Percentiles rank a stretch among this genome's conserved stretches.
phyloP scores from a whole-genome alignment of 1,140 invertebrate genomes.

The Atta texana region DNA sequence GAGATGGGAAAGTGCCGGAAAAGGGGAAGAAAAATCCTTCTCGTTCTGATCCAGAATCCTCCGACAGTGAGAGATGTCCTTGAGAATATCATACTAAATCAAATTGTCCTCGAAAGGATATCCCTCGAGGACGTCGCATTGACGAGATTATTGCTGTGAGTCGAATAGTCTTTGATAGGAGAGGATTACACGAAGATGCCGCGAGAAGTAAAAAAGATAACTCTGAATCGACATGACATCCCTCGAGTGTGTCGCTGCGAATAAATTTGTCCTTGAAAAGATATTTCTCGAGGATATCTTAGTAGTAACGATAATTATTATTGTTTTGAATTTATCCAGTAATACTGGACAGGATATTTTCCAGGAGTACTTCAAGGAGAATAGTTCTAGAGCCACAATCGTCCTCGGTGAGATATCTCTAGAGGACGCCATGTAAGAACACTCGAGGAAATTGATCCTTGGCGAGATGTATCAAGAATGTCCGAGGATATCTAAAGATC shows the following conservation, averaged over 20 bases:
- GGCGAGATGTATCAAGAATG: background rate
- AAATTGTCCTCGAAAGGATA: constrained; percentile 7
- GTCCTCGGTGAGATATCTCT: constrained; percentile 8
- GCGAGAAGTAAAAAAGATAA: background rate
- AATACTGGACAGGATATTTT: background rate
- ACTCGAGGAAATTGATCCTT: constrained; percentile 33
- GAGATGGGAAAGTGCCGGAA: constrained; percentile 45
- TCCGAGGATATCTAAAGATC: background rate
- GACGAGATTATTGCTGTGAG: constrained; percentile 12
- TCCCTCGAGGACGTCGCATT: background rate
- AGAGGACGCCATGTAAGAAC: background rate
- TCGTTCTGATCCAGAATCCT: constrained; percentile 30
- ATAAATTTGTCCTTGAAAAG: constrained; percentile 11
- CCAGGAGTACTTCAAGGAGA: background rate
- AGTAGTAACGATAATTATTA: background rate
- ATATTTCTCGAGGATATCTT: background rate
- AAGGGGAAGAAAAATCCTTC: background rate
- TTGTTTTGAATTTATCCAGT: constrained; percentile 6
- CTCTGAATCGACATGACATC: constrained; percentile 11
- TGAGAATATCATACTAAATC: background rate
- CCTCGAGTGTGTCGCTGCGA: background rate
- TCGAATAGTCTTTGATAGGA: constrained; percentile 15
- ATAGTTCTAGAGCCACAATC: background rate
- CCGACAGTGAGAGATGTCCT: background rate
- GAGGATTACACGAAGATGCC: background rate